Conservation (phyloP, 2,797 vertebrate genomes). For the Cichlasoma orientale region DNA sequence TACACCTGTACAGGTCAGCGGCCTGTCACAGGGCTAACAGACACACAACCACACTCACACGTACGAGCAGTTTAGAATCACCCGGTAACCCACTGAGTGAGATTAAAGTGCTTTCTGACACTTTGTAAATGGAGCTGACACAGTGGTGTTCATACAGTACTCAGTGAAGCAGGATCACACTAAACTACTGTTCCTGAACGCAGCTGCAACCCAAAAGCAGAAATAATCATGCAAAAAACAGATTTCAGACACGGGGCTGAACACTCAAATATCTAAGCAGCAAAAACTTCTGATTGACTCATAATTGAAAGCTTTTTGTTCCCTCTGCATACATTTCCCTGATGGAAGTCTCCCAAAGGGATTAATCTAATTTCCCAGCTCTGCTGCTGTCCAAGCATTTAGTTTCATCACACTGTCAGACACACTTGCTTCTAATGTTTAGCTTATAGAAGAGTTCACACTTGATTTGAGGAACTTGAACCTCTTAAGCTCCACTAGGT, state of each 20-base stretch:
- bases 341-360: no score
- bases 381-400: neutral
- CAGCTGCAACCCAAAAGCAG: neutral
- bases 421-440: no score
- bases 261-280: neutral
- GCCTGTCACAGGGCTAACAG: no score
- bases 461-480: no score
- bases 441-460: no score
- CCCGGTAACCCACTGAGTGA: no score
- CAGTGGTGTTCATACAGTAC: neutral
- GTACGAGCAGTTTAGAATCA: no score
- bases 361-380: neutral
- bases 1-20: no score
- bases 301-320: neutral
- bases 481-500: no score
- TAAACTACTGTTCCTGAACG: accelerated
- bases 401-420: neutral
- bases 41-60: no score
- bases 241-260: neutral
- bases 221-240: neutral
- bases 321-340: accelerated
- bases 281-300: neutral
- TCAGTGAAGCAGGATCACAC: neutral
- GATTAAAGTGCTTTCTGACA: no score
- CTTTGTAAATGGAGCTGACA: neutral